Conservation (phyloP, 2,888 invertebrate species). For the Unio delphinus region DNA sequence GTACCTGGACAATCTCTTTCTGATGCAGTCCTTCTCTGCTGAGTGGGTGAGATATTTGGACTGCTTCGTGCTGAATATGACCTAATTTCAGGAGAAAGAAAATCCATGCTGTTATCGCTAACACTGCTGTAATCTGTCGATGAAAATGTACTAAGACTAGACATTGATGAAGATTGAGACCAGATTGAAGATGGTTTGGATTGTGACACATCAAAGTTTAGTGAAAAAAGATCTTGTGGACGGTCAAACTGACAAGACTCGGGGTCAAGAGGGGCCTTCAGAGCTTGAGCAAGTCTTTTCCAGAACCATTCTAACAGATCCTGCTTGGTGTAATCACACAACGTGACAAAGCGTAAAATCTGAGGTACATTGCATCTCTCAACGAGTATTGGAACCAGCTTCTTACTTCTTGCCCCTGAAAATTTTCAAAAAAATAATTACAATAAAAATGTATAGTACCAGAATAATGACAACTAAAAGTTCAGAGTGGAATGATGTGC, state of each 20-base stretch:
- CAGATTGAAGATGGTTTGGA: conserved; percentile 10
- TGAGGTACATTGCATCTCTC: conserved; percentile 48
- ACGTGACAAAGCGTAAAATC: conserved; percentile 54
- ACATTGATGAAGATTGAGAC: conserved; percentile 13
- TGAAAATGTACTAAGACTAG: background rate
- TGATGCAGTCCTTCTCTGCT: too few relatives aligned
- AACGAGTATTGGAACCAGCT: conserved; percentile 61
- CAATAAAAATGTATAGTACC: background rate
- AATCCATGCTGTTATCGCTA: too few relatives aligned
- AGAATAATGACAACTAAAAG: too few relatives aligned
- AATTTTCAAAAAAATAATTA: background rate
- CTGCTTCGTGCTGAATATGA: too few relatives aligned
- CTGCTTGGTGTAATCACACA: conserved; percentile 58
- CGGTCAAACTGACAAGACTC: conserved; percentile 10
- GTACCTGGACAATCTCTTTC: too few relatives aligned
- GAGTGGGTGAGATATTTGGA: too few relatives aligned
- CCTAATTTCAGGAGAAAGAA: too few relatives aligned
- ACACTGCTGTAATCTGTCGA: too few relatives aligned
- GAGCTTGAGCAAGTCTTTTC: conserved; percentile 86
- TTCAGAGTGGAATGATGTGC: too few relatives aligned
- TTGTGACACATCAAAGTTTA: conserved; percentile 16
- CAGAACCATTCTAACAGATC: conserved; percentile 74
- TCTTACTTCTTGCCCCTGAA: conserved; percentile 61
- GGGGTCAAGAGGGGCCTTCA: conserved; percentile 81
- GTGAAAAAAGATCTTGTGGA: conserved; percentile 4